phyloP scores from a whole-genome alignment of 2,797 vertebrate species.

The Halcyon chelicuti region DNA sequence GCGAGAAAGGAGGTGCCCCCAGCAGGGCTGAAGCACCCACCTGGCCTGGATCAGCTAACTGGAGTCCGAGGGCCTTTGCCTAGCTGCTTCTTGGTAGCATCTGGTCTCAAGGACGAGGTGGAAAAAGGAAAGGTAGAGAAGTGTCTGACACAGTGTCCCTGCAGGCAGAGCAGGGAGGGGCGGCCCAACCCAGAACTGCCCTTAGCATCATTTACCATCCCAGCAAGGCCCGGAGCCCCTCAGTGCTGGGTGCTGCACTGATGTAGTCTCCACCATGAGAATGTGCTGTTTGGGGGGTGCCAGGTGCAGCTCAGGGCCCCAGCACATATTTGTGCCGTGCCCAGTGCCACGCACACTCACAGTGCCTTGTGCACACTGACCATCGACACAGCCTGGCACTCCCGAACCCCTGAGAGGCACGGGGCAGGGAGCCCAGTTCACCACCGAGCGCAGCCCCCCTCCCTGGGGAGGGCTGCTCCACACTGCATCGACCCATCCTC shows the following conservation, averaged over 20 bases:
- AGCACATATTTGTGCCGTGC: not conserved
- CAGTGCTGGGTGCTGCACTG: not conserved
- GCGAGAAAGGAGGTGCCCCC: not conserved
- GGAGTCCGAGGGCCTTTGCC: not conserved
- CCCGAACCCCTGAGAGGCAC: not conserved
- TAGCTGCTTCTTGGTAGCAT: conserved; percentile 35
- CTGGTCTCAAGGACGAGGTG: conserved; percentile 45
- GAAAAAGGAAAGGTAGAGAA: conserved; percentile 16
- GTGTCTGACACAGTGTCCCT: not conserved
- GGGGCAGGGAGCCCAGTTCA: not conserved
- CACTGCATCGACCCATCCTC: not conserved
- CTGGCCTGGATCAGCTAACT: not conserved
- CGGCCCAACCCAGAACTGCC: conserved; percentile 5
- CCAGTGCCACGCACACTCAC: not conserved
- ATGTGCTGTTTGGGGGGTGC: not conserved
- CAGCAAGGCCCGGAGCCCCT: not conserved
- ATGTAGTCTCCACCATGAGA: not conserved
- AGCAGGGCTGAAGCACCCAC: not conserved
- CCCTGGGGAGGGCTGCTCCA: not conserved
- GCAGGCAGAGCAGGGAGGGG: conserved; percentile 28
- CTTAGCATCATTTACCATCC: conserved; percentile 13
- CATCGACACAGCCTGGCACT: not conserved
- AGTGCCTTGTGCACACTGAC: not conserved
- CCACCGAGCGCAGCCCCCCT: not conserved
- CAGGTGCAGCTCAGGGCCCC: conserved; percentile 9